Evolutionary conservation across 2,113 vertebrate genomes (phyloP).

Genomic region (Climacteris rufus): DNA sequence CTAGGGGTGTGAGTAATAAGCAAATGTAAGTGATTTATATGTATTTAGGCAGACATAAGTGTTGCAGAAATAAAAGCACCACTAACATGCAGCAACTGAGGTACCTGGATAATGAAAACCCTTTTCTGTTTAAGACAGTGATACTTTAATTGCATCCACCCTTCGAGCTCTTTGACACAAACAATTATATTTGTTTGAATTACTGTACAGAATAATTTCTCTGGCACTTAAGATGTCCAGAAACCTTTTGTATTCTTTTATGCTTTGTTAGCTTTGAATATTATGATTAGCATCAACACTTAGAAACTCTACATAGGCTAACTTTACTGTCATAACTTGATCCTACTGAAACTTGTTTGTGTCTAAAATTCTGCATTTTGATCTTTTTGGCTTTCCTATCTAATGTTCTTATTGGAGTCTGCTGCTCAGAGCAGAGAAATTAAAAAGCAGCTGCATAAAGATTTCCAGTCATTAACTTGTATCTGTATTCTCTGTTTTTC

Average conservation of each 20-base stretch:
- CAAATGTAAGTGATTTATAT: neutral
- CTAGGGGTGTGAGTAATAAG: slow-evolving; percentile 16
- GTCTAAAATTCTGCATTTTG: neutral
- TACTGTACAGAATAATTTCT: neutral
- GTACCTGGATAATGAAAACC: neutral
- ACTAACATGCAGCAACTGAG: neutral
- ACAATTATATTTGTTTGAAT: neutral
- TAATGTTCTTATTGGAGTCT: neutral
- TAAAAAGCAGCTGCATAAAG: neutral
- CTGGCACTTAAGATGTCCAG: neutral
- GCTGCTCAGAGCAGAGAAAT: neutral
- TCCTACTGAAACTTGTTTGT: neutral
- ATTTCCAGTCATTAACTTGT: neutral
- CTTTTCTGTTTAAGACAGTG: neutral
- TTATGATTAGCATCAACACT: neutral
- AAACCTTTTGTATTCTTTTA: neutral
- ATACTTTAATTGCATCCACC: neutral
- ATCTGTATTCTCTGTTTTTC: neutral
- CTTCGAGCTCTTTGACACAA: neutral
- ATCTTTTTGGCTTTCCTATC: neutral
- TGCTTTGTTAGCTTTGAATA: neutral
- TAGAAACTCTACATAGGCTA: neutral
- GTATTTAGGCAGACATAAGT: neutral
- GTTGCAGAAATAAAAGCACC: neutral
- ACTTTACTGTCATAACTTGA: neutral